Conservation (phyloP, 2,797 vertebrate species). For the Natrix natrix region DNA sequence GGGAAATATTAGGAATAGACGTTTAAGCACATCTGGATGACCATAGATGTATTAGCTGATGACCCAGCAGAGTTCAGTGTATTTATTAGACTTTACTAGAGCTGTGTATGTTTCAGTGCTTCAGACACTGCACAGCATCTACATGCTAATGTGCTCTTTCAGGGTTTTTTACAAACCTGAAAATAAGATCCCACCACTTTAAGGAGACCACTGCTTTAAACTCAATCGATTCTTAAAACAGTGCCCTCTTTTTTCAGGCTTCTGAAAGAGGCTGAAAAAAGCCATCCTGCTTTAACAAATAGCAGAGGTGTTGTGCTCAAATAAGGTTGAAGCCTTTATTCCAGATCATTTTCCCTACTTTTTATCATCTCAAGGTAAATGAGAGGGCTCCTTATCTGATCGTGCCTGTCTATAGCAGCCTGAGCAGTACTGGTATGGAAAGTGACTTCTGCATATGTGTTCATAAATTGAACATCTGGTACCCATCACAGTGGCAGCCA, state of each 20-base stretch:
- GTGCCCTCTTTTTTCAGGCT: background rate
- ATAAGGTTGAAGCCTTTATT: background rate
- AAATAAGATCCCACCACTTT: background rate
- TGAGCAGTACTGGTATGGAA: slow-evolving; percentile 15
- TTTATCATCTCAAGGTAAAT: background rate
- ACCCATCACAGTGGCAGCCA: slow-evolving; percentile 9
- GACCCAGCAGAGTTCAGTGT: background rate
- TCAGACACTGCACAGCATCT: background rate
- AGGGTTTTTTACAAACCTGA: background rate
- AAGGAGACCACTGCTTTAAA: background rate
- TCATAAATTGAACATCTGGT: slow-evolving; percentile 33
- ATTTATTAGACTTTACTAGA: background rate
- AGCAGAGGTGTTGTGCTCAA: background rate
- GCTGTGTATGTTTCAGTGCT: background rate
- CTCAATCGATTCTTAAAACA: background rate
- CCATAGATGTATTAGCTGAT: background rate
- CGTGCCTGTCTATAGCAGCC: background rate
- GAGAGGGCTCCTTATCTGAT: background rate
- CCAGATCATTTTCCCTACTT: background rate
- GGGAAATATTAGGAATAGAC: background rate
- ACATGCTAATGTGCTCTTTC: background rate
- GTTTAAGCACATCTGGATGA: background rate
- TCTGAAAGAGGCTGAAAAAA: background rate
- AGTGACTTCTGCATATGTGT: slow-evolving; percentile 23
- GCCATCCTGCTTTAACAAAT: background rate